Percentiles rank a stretch among this genome's conserved stretches.
Evolutionary conservation across 2,113 vertebrate species (phyloP).

Genomic region (Edolisoma coerulescens): DNA sequence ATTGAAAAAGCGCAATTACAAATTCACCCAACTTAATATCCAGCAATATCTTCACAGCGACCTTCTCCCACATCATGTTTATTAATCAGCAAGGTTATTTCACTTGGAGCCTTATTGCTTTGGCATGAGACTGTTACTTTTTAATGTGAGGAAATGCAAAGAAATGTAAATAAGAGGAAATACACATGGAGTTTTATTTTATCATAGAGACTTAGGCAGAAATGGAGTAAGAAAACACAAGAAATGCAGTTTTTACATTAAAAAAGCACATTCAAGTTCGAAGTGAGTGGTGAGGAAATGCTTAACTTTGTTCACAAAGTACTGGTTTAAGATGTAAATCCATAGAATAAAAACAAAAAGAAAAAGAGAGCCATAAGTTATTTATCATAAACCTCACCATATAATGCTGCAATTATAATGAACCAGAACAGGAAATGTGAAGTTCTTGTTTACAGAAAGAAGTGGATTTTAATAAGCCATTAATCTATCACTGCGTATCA

Average conservation of each 20-base stretch:
- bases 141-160: neutral
- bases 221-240: neutral
- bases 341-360: neutral
- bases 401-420: neutral
- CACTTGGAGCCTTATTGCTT: neutral
- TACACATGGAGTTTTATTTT: neutral
- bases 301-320: neutral
- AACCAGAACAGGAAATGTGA: neutral
- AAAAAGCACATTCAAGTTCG: neutral
- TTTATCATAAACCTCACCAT: neutral
- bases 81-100: neutral
- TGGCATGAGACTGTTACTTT: neutral
- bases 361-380: neutral
- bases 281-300: neutral
- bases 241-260: fast-evolving
- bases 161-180: neutral
- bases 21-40: neutral
- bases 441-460: conserved; percentile 18
- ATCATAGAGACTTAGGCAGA: neutral
- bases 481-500: conserved; percentile 5
- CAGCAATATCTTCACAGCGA: neutral
- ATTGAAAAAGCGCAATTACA: neutral
- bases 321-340: neutral
- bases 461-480: conserved; percentile 24
- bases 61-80: neutral